Evolutionary conservation across 1,140 invertebrate species (phyloP), one percentile per base, ranked within the genome.

Genomic region (Brachionus asplanchnoidis): DNA sequence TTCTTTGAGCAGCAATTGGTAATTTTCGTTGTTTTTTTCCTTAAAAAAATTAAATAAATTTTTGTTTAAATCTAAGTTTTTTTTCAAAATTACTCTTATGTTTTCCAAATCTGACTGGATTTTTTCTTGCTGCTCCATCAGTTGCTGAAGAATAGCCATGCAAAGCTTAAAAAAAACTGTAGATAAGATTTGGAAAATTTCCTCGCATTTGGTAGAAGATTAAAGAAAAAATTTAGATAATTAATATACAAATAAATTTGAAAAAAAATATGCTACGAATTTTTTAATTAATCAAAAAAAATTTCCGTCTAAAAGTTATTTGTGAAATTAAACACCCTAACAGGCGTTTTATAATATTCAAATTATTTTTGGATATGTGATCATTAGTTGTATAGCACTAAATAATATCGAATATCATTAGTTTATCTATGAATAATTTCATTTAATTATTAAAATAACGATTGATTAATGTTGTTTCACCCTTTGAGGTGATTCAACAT

Each of bases 21-120:
- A 36, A 68, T 82, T 82, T 68, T 82, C 79, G 32, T 82, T 42
- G 12, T 20, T 28, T 68, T 82, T 82, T 82, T 82, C 42, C 79
- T 82, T 12, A 26, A 66, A 65, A 66, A 65, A 12, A 42, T 11
- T 65, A 40, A 46, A 23, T 32, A 17, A 26, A 14, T 11, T 23
- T 40, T 20, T 40, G 2, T 42, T 32, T n/a, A 3, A 36, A 1
- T 11, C 20, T 36, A 4, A 28, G n/a, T n/a, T n/a, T n/a, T n/a
- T n/a, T 44, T 20, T 28, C n/a, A 8, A 14, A 23, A n/a, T 46
- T 82, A 82, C 79, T 46, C 32, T 42, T 17, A 82, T 40, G 7
- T 12, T 28, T 17, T 82, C 56, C 17, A 82, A 14, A 44, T 82
- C 79, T 40, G 53, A 65, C 42, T 82, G 79, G 2, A 82, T 42